These are phyloP conservation scores for Hydractinia echinata DNA, from an alignment of 30 jellyfish, hydroid and myxozoan species.

Conservation along the genomic window DNA sequence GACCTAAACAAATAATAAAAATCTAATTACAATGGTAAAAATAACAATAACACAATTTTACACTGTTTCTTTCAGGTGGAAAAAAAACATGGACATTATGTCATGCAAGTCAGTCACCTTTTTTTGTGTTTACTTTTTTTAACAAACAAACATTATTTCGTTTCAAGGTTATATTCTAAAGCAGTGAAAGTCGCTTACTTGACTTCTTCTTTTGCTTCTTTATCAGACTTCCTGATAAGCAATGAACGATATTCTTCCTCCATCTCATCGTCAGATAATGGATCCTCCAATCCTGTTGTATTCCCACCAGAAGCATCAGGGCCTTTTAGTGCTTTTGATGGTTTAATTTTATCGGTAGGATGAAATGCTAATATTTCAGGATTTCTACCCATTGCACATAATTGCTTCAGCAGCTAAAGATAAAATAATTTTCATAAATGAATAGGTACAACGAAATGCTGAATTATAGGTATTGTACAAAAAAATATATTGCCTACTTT, in stretches of 20 bases:
- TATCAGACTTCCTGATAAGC: constrained; percentile 47
- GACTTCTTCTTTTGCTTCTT: constrained; percentile 34
- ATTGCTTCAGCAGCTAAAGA: constrained; percentile 56
- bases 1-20: no score
- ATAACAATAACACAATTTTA: no score
- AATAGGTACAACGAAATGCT: not conserved
- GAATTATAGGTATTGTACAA: not conserved
- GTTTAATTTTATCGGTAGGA: constrained; percentile 79
- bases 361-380: constrained; percentile 70
- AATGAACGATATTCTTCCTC: constrained; percentile 88
- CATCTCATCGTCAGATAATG: constrained; percentile 94
- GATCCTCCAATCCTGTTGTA: constrained; percentile 59
- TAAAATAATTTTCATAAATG: not conserved
- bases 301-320: constrained; percentile 37
- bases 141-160: no score
- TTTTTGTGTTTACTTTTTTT: no score
- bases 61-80: no score
- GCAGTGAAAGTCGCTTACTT: constrained; percentile 8
- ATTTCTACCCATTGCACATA: constrained; percentile 77
- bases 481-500: constrained; percentile 34
- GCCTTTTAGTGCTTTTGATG: constrained; percentile 29
- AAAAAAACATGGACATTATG: no score
- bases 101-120: no score
- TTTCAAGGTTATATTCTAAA: not conserved
- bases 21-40: no score